Conservation (phyloP, 2,888 invertebrate species). For the Lycophotia porphyrea region DNA sequence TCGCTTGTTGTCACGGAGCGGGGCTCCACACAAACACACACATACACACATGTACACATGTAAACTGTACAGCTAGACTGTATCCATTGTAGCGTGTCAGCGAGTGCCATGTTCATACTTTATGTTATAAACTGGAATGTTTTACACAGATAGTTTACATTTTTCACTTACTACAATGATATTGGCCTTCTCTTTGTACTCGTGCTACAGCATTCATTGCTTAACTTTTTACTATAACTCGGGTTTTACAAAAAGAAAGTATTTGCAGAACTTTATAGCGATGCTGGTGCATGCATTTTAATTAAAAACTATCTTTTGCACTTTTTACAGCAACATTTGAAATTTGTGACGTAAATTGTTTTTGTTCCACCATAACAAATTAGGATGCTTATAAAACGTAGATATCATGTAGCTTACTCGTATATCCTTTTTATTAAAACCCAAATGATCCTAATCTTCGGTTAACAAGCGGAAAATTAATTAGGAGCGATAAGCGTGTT, state of each 20-base stretch:
- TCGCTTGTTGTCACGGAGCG: constrained; percentile 48
- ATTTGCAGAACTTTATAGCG: constrained; percentile 4
- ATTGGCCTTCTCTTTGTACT: constrained; percentile 29
- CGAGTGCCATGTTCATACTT: constrained; percentile 38
- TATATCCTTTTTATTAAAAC: constrained; percentile 75
- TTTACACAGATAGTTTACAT: constrained; percentile 51
- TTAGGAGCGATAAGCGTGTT: constrained; percentile 77
- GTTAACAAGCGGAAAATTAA: constrained; percentile 79
- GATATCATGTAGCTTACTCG: constrained; percentile 58
- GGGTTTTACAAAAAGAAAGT: constrained; percentile 2
- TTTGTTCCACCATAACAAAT: constrained; percentile 21
- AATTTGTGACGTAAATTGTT: constrained; percentile 25
- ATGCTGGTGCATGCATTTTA: constrained; percentile 1
- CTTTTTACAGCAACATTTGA: neutral
- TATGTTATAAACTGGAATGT: constrained; percentile 38
- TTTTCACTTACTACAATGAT: constrained; percentile 47
- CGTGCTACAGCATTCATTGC: constrained; percentile 27
- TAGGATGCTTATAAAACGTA: constrained; percentile 15
- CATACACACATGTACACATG: neutral
- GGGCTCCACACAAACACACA: constrained; percentile 20
- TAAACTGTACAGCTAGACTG: constrained; percentile 16
- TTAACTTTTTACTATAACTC: constrained; percentile 20
- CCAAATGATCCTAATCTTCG: constrained; percentile 72
- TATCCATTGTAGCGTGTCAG: constrained; percentile 47
- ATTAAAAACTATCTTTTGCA: neutral